These are phyloP conservation scores for Cepaea hortensis DNA, from an alignment of 2,888 invertebrate species.

Conservation along the genomic window DNA sequence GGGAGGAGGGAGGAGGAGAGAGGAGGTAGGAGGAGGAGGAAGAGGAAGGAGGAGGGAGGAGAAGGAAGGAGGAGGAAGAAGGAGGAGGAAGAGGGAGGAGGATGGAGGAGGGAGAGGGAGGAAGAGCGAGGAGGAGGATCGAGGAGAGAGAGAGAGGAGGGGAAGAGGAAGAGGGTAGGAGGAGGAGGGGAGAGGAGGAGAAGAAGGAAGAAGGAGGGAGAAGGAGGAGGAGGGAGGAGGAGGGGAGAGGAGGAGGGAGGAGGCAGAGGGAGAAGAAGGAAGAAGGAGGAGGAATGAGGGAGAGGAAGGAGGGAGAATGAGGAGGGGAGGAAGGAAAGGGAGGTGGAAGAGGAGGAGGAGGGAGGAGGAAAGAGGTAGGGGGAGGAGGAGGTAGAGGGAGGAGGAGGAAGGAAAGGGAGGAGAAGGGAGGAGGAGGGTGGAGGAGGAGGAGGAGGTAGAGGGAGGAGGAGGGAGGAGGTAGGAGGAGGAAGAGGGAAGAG, in stretches of 20 bases:
- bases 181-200: background rate
- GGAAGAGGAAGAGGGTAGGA: no score
- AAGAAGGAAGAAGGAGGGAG: background rate
- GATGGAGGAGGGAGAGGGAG: background rate
- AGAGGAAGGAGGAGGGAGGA: no score
- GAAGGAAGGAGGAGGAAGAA: background rate
- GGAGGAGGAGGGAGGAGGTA: background rate
- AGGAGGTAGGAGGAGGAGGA: no score
- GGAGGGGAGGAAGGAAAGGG: background rate
- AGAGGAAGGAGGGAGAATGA: background rate
- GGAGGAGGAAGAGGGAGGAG: background rate
- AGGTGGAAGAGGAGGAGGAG: background rate
- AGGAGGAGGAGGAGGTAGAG: background rate
- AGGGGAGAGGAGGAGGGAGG: no score
- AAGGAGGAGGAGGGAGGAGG: background rate
- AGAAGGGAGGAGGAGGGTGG: no score
- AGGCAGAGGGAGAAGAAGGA: background rate
- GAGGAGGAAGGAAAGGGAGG: background rate
- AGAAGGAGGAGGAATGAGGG: background rate
- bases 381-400: background rate
- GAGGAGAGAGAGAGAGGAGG: no score
- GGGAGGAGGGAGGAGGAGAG: no score
- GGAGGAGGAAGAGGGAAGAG: constrained; percentile 5
- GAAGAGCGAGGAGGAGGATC: background rate
- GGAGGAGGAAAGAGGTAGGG: no score